Base-by-base conservation (phyloP, 2,113 vertebrate genomes). In the Daubentonia madagascariensis region DNA sequence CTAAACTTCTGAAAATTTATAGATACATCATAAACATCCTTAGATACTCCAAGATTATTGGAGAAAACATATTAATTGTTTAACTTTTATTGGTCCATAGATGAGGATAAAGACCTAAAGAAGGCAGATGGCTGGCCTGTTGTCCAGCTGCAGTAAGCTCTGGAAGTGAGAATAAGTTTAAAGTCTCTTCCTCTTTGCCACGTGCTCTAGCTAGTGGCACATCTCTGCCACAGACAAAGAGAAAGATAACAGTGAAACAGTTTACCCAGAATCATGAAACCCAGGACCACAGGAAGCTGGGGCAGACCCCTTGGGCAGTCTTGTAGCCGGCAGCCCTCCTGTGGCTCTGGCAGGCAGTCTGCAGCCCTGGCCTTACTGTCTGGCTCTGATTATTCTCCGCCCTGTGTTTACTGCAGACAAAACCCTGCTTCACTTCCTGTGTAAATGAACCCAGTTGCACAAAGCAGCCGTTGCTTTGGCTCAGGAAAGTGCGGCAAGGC, bases 271-370 rank as follows among this genome's bases (percentile, higher is more conserved):
- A 48, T 37, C 81, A 6, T 1, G 23, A 13, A 40, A 18, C 0
- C 32, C 17, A 6, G 6, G 4, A 11, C 30, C n/a, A 59, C 20
- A 48, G 75, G 84, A 16, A 11, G 52, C 73, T 0, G 12, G 57
- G 50, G n/a, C 79, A 4, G 40, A 50, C 6, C 8, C 20, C 11
- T 0, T 0, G 10, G 1, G 17, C 3, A 18, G n/a, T 18, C 35
- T 50, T 3, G 23, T 48, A 5, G 25, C 0, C 40, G 0, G 35
- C 0, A 5, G 40, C 16, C 50, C 11, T 52, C 30, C 3, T 3
- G 3, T 0, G 20, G 85, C 32, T 32, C n/a, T 0, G 7, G 37
- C 25, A 1, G 54, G 54, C 0, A 0, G 20, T 5, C 4, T 40
- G 50, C 8, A 9, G 48, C 48, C 7, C 0, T 8, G 45, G 43